Conservation (phyloP, 2,888 invertebrate species). For the Aphodius granarius region DNA sequence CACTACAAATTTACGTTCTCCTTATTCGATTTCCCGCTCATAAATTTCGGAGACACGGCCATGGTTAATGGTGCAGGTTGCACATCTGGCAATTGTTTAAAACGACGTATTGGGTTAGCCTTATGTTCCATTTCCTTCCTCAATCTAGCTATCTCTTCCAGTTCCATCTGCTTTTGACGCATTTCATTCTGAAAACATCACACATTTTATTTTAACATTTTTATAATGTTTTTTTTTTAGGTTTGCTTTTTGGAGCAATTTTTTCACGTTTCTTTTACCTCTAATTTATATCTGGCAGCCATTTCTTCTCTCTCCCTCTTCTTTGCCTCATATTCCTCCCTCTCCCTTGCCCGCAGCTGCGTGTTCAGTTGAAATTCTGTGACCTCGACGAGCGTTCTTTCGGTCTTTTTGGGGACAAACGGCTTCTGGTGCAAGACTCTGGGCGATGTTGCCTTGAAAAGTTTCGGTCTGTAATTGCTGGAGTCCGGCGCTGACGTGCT, state of each 20-base stretch:
- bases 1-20: background rate
- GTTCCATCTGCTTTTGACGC: constrained; percentile 51
- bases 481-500: too few relatives aligned
- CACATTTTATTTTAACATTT: background rate
- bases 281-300: constrained; percentile 50
- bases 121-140: constrained; percentile 63
- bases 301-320: constrained; percentile 60
- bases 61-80: constrained; percentile 63
- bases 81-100: constrained; percentile 56
- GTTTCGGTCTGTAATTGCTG: constrained; percentile 35
- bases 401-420: constrained; percentile 62
- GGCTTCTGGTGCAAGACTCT: constrained; percentile 65
- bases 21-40: background rate
- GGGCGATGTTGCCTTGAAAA: constrained; percentile 66
- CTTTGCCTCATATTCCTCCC: constrained; percentile 62
- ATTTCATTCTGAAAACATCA: constrained; percentile 45
- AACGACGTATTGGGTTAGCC: constrained; percentile 63
- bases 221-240: too few relatives aligned
- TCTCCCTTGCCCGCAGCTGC: constrained; percentile 63
- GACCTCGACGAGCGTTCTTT: constrained; percentile 53
- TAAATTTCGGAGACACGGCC: constrained; percentile 65
- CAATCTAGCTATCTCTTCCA: constrained; percentile 57
- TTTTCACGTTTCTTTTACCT: too few relatives aligned
- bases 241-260: too few relatives aligned
- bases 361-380: constrained; percentile 65